These are phyloP conservation scores for Tolypeutes matacus DNA, from an alignment of 2,797 vertebrate species.

Conservation along the genomic window DNA sequence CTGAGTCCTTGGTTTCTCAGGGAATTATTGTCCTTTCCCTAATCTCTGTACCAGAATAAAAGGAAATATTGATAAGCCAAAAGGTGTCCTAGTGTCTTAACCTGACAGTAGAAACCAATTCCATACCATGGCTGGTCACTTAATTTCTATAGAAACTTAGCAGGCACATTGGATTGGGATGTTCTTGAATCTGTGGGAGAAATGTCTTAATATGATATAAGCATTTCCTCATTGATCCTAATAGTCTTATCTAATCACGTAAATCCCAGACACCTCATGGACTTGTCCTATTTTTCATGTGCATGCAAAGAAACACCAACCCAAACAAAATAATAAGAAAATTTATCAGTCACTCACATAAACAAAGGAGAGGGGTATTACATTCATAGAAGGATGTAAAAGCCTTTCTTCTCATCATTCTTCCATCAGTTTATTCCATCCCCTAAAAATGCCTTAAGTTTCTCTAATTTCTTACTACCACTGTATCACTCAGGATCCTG, in stretches of 20 bases:
- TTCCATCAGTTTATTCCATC: not conserved
- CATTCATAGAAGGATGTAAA: not conserved
- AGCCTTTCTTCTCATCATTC: no score
- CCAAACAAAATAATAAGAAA: conserved; percentile 50
- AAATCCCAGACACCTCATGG: not conserved
- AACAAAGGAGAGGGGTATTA: not conserved
- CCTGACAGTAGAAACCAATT: conserved; percentile 2
- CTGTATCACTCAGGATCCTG: not conserved
- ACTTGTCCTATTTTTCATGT: not conserved
- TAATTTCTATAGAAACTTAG: conserved; percentile 12
- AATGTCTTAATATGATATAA: conserved; percentile 3
- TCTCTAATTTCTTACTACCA: not conserved
- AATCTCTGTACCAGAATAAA: conserved; percentile 64
- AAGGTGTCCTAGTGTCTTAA: not conserved
- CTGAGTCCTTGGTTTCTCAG: conserved; percentile 77
- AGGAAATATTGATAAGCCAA: not conserved
- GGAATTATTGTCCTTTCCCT: conserved; percentile 40
- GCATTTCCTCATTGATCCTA: not conserved
- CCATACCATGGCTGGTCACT: not conserved
- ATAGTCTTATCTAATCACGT: not conserved
- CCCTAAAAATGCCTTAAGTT: not conserved
- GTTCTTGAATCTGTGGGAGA: not conserved
- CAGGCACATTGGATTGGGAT: not conserved
- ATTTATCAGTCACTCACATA: not conserved
- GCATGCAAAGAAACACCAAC: not conserved